These are phyloP conservation scores for Chloroceryle inda DNA, from an alignment of 2,797 vertebrate species.

Conservation along the genomic window DNA sequence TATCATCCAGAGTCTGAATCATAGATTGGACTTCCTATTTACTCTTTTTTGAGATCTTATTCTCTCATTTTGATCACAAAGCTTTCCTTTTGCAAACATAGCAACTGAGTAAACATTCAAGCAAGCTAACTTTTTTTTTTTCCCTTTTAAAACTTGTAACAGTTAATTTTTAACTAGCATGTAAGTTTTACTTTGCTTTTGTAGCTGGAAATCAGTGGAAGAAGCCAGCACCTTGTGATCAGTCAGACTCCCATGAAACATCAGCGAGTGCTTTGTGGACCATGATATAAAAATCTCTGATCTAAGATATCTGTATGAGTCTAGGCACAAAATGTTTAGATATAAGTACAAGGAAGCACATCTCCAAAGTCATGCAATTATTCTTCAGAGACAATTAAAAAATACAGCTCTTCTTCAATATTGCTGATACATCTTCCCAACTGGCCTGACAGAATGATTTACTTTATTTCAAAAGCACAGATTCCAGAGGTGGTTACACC, in stretches of 20 bases:
- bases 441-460: not conserved
- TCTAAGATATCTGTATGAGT: constrained; percentile 13
- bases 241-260: not conserved
- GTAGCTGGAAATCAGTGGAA: constrained; percentile 7
- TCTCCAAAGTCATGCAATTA: constrained; percentile 28
- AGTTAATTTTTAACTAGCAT: not conserved
- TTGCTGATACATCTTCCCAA: constrained; percentile 22
- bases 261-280: not conserved
- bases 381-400: constrained; percentile 19
- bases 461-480: not conserved
- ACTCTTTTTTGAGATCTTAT: not conserved
- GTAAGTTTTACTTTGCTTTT: not conserved
- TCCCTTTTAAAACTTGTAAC: not conserved
- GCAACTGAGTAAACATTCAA: not conserved
- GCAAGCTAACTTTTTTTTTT: not conserved
- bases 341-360: constrained; percentile 56
- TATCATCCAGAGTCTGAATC: not conserved
- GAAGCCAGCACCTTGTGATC: not conserved
- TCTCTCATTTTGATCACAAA: not conserved
- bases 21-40: not conserved
- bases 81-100: not conserved
- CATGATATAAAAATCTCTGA: not conserved
- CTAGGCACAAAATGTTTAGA: constrained; percentile 49
- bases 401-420: constrained; percentile 4
- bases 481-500: not conserved